Percentiles rank a stretch among this genome's conserved stretches.
Conservation (phyloP, 2,797 vertebrate genomes). For the Nyctalus aviator region DNA sequence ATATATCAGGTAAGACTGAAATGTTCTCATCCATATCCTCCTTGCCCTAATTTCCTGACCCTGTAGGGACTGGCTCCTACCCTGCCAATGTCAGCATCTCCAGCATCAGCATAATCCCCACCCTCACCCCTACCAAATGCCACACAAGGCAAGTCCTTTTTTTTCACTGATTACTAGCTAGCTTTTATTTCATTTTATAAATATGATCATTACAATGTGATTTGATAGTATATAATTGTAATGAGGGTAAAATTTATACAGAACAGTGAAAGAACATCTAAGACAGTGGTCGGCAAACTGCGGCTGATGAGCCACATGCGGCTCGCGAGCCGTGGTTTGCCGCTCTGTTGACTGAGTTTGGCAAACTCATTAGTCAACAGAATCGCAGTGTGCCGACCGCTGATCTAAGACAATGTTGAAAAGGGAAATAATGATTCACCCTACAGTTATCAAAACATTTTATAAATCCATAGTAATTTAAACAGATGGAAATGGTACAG, state of each 20-base stretch:
- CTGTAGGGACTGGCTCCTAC: background rate
- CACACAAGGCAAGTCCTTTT: background rate
- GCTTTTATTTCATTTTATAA: background rate
- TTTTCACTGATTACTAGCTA: background rate
- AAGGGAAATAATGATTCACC: background rate
- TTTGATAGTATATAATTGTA: background rate
- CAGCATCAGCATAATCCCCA: background rate
- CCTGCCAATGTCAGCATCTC: background rate
- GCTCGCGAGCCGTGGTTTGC: too few relatives aligned
- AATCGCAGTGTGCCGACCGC: too few relatives aligned
- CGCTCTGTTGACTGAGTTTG: too few relatives aligned
- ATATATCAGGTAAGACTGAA: background rate
- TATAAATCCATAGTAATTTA: background rate
- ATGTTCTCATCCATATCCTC: background rate
- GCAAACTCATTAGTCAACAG: too few relatives aligned
- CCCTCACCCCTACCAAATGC: background rate
- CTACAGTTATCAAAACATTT: background rate
- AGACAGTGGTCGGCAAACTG: background rate
- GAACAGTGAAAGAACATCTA: background rate
- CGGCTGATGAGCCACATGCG: too few relatives aligned
- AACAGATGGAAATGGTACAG: background rate
- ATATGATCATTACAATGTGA: background rate
- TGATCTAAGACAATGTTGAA: conserved; percentile 7
- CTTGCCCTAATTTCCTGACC: background rate
- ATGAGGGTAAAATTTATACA: background rate